A percentile compares a stretch with the other conserved stretches of the same genome.
Conservation (phyloP, 2,888 invertebrate species). For the Pycnomerus fuliginosus region DNA sequence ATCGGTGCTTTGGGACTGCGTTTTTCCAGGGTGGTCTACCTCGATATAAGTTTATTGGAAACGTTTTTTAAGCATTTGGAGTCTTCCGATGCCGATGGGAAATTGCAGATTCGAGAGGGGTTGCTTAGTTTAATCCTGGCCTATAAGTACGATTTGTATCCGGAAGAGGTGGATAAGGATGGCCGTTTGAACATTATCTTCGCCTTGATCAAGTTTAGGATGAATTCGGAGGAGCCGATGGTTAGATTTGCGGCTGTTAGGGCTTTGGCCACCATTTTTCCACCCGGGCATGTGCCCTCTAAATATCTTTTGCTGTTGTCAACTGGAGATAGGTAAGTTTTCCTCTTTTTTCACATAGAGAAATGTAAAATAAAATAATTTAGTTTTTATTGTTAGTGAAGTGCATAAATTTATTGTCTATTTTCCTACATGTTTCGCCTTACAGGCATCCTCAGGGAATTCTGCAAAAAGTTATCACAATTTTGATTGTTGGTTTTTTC, state of each 20-base stretch:
- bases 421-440: no score
- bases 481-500: no score
- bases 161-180: conserved; percentile 45
- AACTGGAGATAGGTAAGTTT: conserved; percentile 74
- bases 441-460: no score
- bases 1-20: conserved; percentile 68
- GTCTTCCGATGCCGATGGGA: conserved; percentile 49
- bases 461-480: no score
- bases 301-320: conserved; percentile 79
- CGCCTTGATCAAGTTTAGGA: conserved; percentile 71
- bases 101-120: conserved; percentile 49
- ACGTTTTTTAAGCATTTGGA: conserved; percentile 56
- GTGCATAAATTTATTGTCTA: no score
- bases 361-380: neutral
- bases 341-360: conserved; percentile 1
- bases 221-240: conserved; percentile 75
- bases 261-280: conserved; percentile 80
- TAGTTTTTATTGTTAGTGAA: no score
- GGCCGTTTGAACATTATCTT: conserved; percentile 47
- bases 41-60: conserved; percentile 62
- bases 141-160: conserved; percentile 45
- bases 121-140: conserved; percentile 46
- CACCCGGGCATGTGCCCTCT: conserved; percentile 77
- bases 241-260: conserved; percentile 81
- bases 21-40: conserved; percentile 64